phyloP scores from a whole-genome alignment of 2,888 invertebrate species.

The Phlogophora meticulosa region DNA sequence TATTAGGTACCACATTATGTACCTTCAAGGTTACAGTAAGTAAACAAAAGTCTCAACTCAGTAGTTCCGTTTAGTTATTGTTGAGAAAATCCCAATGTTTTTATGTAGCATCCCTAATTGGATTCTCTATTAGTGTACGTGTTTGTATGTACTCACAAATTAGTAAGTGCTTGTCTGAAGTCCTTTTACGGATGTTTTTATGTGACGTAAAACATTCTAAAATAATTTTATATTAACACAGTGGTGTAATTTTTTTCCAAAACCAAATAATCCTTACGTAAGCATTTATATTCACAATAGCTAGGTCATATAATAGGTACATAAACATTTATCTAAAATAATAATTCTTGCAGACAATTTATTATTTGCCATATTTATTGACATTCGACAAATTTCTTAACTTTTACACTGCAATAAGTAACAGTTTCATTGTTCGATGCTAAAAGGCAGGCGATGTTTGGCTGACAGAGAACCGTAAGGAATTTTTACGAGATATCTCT shows the following conservation, averaged over 20 bases:
- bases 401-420: conserved; percentile 7
- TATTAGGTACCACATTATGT: conserved; percentile 75
- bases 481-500: conserved; percentile 49
- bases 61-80: conserved; percentile 78
- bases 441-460: conserved; percentile 21
- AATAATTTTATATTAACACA: conserved; percentile 26
- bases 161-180: conserved; percentile 29
- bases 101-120: conserved; percentile 57
- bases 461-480: conserved; percentile 55
- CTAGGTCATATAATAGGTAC: conserved; percentile 27
- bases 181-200: conserved; percentile 21
- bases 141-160: conserved; percentile 51
- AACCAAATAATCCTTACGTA: conserved; percentile 28
- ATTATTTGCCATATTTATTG: conserved; percentile 6
- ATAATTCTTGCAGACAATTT: conserved; percentile 5
- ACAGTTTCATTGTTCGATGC: conserved; percentile 22
- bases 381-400: conserved; percentile 5
- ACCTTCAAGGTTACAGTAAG: conserved; percentile 77
- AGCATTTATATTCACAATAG: conserved; percentile 23
- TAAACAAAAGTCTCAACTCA: conserved; percentile 76
- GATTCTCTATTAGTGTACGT: conserved; percentile 38
- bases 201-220: conserved; percentile 23
- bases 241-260: conserved; percentile 30
- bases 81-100: conserved; percentile 62
- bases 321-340: conserved; percentile 10